Evolutionary conservation across 2,888 invertebrate species (phyloP).

Genomic region (Dolichopus griseipennis): DNA sequence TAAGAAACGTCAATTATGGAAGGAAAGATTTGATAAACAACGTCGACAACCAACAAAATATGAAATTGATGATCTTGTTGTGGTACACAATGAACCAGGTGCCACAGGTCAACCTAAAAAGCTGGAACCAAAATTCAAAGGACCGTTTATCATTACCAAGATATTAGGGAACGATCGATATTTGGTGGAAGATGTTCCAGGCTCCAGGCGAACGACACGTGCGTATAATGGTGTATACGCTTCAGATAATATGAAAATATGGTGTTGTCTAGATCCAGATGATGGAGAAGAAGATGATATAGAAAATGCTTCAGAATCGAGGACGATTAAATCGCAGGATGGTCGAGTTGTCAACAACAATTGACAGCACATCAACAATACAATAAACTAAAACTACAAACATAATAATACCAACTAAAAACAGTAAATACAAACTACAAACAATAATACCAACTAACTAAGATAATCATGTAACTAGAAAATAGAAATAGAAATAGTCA

Average conservation of each 20-base stretch:
- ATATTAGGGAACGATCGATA: conserved; percentile 22
- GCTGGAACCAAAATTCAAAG: conserved; percentile 21
- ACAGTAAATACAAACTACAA: too few relatives aligned
- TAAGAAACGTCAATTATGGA: conserved; percentile 11
- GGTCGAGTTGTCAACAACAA: too few relatives aligned
- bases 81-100: conserved; percentile 12
- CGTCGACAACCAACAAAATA: conserved; percentile 9
- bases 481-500: too few relatives aligned
- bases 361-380: too few relatives aligned
- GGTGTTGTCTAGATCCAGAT: conserved; percentile 11
- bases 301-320: too few relatives aligned
- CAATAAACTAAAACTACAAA: too few relatives aligned
- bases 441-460: too few relatives aligned
- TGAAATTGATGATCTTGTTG: not conserved
- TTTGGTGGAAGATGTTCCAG: conserved; percentile 22
- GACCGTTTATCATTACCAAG: conserved; percentile 20
- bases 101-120: conserved; percentile 18
- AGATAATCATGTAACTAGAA: too few relatives aligned
- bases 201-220: conserved; percentile 18
- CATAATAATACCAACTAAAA: too few relatives aligned
- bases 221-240: conserved; percentile 21
- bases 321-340: too few relatives aligned
- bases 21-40: conserved; percentile 10
- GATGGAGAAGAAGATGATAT: not conserved
- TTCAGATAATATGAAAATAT: conserved; percentile 22